Conservation (phyloP, 2,888 invertebrate species). For the Acleris laterana region DNA sequence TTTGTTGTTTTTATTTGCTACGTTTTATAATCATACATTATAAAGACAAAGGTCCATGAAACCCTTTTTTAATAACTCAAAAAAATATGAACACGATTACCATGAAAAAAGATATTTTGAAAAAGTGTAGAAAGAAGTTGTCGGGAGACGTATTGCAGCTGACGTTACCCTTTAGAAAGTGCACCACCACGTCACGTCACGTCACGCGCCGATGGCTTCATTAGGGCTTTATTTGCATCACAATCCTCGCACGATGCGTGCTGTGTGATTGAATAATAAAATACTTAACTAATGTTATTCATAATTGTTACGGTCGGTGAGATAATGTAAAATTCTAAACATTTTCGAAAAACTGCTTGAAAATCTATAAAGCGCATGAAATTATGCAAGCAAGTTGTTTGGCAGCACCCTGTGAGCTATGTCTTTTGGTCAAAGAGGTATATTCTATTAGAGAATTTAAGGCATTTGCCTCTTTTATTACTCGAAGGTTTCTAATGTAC, state of each 20-base stretch:
- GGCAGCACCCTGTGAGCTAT: no score
- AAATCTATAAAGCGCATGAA: no score
- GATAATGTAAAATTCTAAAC: no score
- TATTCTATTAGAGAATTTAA: no score
- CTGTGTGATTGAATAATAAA: no score
- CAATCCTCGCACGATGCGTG: background rate
- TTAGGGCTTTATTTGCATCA: conserved; percentile 35
- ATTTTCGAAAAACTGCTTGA: no score
- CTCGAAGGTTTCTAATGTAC: no score
- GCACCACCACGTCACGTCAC: conserved; percentile 31
- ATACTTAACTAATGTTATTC: no score
- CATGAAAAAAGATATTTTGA: conserved; percentile 8
- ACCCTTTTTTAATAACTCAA: background rate
- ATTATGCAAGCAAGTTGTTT: no score
- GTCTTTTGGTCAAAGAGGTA: no score
- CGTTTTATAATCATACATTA: background rate
- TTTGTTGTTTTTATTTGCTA: background rate
- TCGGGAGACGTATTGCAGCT: conserved; percentile 49
- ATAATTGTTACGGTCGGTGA: no score
- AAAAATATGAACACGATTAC: conserved; percentile 17
- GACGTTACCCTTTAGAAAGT: conserved; percentile 47
- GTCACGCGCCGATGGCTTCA: conserved; percentile 30
- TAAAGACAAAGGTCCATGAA: background rate
- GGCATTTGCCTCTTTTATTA: no score
- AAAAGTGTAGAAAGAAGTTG: conserved; percentile 21